Conservation (phyloP, 2,113 vertebrate species). For the Trachemys scripta region DNA sequence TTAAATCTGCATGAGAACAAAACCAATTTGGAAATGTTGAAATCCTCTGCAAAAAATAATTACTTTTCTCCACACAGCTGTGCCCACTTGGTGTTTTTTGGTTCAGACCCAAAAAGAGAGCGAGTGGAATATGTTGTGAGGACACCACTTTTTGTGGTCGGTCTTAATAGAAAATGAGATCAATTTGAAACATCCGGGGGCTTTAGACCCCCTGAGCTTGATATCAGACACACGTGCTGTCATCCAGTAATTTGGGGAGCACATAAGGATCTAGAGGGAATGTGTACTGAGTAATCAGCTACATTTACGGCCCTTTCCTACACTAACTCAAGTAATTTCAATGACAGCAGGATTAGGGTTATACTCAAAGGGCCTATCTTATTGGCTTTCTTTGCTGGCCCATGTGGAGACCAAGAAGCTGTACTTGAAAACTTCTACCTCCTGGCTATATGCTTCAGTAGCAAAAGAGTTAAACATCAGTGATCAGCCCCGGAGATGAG, state of each 20-base stretch:
- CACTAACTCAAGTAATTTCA: not conserved
- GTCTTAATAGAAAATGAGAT: not conserved
- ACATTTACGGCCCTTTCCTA: not conserved
- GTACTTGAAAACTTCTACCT: not conserved
- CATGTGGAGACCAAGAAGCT: not conserved
- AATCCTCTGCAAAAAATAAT: not conserved
- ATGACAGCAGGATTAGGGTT: not conserved
- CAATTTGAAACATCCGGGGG: not conserved
- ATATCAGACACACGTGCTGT: not conserved
- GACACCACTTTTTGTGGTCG: not conserved
- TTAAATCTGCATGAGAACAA: not conserved
- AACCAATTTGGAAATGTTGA: conserved; percentile 12
- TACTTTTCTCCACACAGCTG: not conserved
- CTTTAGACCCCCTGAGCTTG: not conserved
- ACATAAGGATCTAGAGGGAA: not conserved
- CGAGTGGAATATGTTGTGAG: not conserved
- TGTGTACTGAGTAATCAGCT: not conserved
- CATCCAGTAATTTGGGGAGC: not conserved
- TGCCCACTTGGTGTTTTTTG: not conserved
- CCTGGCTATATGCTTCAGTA: not conserved
- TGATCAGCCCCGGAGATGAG: conserved; percentile 16
- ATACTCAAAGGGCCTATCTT: not conserved
- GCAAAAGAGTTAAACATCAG: conserved; percentile 4
- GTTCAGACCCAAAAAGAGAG: not conserved
- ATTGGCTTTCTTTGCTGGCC: not conserved